phyloP scores from a whole-genome alignment of 53 echinoderm and acorn worm genomes.

The Holothuria leucospilota region DNA sequence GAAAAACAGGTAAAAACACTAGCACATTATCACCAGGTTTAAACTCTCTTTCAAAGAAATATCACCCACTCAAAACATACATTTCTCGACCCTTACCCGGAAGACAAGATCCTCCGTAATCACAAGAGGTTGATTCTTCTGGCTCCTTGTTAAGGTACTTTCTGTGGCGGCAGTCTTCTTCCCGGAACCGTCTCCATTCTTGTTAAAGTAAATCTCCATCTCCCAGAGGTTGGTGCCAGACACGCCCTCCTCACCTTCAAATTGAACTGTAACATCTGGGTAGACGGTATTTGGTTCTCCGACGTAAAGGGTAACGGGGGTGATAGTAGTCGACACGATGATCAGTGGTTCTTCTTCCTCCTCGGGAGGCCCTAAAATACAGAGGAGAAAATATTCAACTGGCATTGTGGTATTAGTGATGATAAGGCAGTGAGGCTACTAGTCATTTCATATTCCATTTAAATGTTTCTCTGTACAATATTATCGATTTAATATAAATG shows the following conservation, averaged over 20 bases:
- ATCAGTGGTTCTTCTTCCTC: conserved; percentile 39
- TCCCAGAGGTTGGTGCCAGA: conserved; percentile 38
- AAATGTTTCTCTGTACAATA: too few species aligned
- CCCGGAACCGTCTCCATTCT: conserved; percentile 33
- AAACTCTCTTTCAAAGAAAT: too few species aligned
- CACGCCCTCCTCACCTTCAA: conserved; percentile 34
- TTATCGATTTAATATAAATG: too few species aligned
- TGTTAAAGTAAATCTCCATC: conserved; percentile 33
- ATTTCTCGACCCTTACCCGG: neutral
- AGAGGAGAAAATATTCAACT: neutral
- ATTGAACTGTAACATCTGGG: conserved; percentile 30
- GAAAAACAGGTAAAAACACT: too few species aligned
- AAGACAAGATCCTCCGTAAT: conserved; percentile 30
- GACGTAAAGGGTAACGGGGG: conserved; percentile 33
- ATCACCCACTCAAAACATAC: too few species aligned
- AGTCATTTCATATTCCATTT: too few species aligned
- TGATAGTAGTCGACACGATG: conserved; percentile 34
- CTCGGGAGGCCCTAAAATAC: neutral
- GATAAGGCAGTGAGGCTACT: too few species aligned
- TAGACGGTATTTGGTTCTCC: conserved; percentile 24
- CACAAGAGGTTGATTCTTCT: conserved; percentile 21
- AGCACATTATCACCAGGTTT: too few species aligned
- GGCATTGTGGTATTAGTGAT: too few species aligned
- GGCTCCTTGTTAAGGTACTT: neutral
- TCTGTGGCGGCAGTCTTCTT: conserved; percentile 8